Conservation (phyloP, 35 echinoderm and acorn worm species). For the Apostichopus japonicus region DNA sequence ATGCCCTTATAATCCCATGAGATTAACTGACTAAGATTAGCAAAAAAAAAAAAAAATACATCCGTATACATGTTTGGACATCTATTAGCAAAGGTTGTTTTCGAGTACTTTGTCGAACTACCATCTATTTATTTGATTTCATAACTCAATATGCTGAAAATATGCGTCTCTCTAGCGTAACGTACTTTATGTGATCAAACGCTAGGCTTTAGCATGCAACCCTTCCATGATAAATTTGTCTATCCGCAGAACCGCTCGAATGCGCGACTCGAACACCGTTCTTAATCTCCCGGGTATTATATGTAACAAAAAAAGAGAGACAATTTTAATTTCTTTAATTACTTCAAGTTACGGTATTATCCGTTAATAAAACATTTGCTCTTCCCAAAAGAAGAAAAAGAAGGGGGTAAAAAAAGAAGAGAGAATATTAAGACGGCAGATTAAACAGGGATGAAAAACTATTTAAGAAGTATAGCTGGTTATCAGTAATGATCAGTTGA, state of each 20-base stretch:
- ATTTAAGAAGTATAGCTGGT: conserved; percentile 1
- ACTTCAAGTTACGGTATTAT: too few relatives aligned
- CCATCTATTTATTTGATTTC: neutral
- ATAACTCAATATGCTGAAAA: neutral
- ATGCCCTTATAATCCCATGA: too few relatives aligned
- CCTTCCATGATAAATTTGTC: neutral
- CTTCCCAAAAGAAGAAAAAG: neutral
- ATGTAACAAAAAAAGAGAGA: too few relatives aligned
- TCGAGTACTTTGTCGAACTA: too few relatives aligned
- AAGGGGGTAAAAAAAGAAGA: neutral
- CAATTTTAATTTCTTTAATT: too few relatives aligned
- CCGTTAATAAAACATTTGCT: too few relatives aligned
- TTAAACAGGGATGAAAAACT: conserved; percentile 2
- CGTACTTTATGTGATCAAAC: neutral
- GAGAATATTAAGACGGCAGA: neutral
- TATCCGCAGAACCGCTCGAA: neutral
- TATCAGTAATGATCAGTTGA: neutral
- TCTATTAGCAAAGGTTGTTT: too few relatives aligned
- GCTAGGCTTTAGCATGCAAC: neutral
- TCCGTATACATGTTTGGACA: too few relatives aligned
- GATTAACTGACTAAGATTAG: too few relatives aligned
- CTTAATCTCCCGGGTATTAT: too few relatives aligned
- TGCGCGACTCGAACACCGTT: too few relatives aligned
- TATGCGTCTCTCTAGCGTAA: neutral
- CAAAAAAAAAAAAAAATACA: too few relatives aligned